Evolutionary conservation across 2,113 vertebrate species (phyloP).

Genomic region (Aspiorhynchus laticeps): DNA sequence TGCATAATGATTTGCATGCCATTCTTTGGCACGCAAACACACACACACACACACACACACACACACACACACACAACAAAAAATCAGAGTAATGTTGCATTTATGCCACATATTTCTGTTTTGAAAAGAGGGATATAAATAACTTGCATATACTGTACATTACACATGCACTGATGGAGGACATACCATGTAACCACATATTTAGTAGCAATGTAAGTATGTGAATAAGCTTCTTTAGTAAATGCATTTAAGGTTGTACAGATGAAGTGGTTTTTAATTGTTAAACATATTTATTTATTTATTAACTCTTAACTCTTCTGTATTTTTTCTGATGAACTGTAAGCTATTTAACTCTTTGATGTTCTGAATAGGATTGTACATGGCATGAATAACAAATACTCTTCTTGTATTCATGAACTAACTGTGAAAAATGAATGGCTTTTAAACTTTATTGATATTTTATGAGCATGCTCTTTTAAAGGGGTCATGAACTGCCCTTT

Average conservation of each 20-base stretch:
- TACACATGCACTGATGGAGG: background rate
- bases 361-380: background rate
- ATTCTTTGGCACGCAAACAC: no score
- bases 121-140: background rate
- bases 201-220: background rate
- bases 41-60: no score
- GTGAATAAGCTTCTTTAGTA: background rate
- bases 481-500: no score
- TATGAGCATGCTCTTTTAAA: no score
- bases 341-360: background rate
- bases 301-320: background rate
- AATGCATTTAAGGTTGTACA: background rate
- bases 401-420: no score
- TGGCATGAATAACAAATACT: no score
- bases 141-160: background rate
- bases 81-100: background rate
- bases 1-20: background rate
- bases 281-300: no score
- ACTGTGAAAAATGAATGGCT: no score
- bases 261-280: background rate
- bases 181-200: background rate
- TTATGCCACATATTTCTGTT: background rate
- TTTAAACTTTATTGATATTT: no score
- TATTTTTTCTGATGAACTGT: no score
- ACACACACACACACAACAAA: background rate